These are phyloP conservation scores for Peromyscus melanophrys DNA, from an alignment of 2,797 vertebrate genomes.

Conservation along the genomic window DNA sequence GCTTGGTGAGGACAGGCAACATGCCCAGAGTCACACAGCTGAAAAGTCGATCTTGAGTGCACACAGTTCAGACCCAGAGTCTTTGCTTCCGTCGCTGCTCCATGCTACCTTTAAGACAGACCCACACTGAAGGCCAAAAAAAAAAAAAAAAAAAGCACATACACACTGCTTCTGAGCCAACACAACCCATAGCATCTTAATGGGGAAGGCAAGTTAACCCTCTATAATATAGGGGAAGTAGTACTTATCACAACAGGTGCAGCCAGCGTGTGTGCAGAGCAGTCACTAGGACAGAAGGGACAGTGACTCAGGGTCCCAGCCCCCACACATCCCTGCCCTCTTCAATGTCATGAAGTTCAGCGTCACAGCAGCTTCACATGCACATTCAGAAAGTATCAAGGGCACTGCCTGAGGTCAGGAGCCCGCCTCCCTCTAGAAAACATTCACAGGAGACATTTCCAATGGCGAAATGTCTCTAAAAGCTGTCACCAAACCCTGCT, in stretches of 20 bases:
- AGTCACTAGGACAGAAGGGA: neutral
- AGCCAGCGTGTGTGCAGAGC: neutral
- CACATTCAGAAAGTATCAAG: conserved; percentile 44
- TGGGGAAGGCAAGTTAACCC: neutral
- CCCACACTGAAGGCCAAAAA: neutral
- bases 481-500: neutral
- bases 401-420: neutral
- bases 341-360: neutral
- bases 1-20: neutral
- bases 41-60: neutral
- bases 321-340: too few relatives aligned
- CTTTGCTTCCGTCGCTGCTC: neutral
- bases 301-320: neutral
- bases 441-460: conserved; percentile 33
- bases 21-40: neutral
- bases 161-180: neutral
- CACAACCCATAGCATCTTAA: neutral
- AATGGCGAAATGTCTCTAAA: conserved; percentile 44
- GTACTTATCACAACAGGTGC: neutral
- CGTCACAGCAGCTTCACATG: neutral
- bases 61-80: neutral
- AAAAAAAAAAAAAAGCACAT: neutral
- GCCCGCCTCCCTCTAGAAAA: neutral
- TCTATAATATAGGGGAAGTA: neutral
- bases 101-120: neutral